Base-by-base conservation (phyloP, 2,888 invertebrate species). In the Adelognathus sp. region DNA sequence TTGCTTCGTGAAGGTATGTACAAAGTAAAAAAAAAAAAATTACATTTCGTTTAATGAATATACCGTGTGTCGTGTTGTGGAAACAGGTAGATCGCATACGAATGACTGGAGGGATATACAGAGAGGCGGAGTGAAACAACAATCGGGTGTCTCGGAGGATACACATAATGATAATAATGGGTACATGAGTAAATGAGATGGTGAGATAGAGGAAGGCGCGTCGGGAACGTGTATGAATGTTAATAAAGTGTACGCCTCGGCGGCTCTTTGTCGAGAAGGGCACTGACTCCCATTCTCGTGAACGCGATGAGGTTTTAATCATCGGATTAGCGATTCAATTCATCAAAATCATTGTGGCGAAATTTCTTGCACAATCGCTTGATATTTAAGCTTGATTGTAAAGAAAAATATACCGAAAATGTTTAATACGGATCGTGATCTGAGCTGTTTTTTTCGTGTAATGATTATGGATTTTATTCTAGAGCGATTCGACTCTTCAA, bases 151-250 rank as follows among this genome's bases (percentile, higher is more conserved):
- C 72, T 76, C 41, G 33, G 75, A 69, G 75, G 72, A 79, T 72
- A 72, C 66, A 67, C n/a, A n/a, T n/a, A n/a, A n/a, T 76, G 72
- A 79, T 79, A 66, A 79, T 75, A 63, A 79, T 79, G 69, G 72
- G 56, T 14, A 61, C 6, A 50, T 71, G 69, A 72, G 75, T 72
- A 64, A 79, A 72, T 58, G 67, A 61, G 67, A 64, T 63, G 14
- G 46, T 74, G 70, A 79, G 79, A 18, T 11, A 6, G 46, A 81
- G 79, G 80, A 81, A 85, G 85, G 86, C 82, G 82, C 81, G 86
- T 82, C 84, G 82, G 72, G 76, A 71, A 81, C 83, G 83, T 81
- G 81, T 84, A 83, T 84, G 86, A 87, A 88, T 88, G 84, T 80
- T 87, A 88, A 88, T 88, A 83, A 85, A 75, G 56, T 46, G 61